Percentiles rank a stretch among this genome's conserved stretches.
Conservation (phyloP, 2,113 vertebrate species). For the Marmota monax region DNA sequence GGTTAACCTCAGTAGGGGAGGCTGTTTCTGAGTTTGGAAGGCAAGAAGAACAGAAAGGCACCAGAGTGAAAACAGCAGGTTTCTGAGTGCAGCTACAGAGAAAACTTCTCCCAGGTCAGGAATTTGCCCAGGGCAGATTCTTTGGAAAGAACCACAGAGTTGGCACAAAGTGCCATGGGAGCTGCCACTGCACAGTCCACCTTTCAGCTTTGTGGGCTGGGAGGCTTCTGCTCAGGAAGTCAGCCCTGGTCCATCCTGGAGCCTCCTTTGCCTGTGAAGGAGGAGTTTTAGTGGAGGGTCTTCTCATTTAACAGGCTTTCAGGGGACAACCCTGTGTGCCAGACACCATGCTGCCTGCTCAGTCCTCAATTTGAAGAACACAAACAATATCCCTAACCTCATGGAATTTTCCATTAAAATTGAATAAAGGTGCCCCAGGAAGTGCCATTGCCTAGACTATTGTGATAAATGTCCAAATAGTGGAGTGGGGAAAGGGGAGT, state of each 20-base stretch:
- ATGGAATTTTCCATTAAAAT: slow-evolving; percentile 20
- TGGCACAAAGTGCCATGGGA: not conserved
- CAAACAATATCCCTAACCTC: not conserved
- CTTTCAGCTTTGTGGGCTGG: not conserved
- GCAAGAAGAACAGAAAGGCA: not conserved
- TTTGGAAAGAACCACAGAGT: not conserved
- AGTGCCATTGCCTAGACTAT: too few relatives aligned
- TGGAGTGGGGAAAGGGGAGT: not conserved
- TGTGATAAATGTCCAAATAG: not conserved
- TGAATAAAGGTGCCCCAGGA: not conserved
- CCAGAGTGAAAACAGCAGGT: slow-evolving; percentile 39
- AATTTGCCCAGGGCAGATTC: slow-evolving; percentile 41
- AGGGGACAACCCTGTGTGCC: not conserved
- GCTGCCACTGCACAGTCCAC: not conserved
- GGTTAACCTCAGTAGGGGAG: not conserved
- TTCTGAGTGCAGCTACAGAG: not conserved
- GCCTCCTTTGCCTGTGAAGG: not conserved
- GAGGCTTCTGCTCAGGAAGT: not conserved
- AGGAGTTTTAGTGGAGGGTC: not conserved
- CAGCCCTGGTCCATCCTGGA: not conserved
- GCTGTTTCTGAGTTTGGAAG: not conserved
- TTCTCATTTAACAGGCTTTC: not conserved
- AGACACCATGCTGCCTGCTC: not conserved
- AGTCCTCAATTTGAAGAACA: not conserved
- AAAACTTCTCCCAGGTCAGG: slow-evolving; percentile 4